Percentiles rank a stretch among this genome's conserved stretches.
Evolutionary conservation across 1,140 invertebrate genomes (phyloP).

Genomic region (Drosophila tsacasi): DNA sequence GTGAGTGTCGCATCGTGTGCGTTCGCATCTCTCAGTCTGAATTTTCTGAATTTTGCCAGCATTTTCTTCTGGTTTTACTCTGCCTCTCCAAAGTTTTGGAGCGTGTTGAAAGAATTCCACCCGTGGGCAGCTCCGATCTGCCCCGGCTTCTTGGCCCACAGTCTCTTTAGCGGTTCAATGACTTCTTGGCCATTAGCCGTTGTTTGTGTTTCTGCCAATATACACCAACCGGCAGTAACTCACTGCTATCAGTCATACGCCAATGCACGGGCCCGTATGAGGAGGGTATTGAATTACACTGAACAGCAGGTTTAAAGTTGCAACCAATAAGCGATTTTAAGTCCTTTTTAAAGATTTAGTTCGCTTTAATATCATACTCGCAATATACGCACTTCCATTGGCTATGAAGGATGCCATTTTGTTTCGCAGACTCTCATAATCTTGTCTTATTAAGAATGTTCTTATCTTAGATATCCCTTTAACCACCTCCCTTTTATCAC

Average conservation of each 20-base stretch:
- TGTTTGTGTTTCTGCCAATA: slow-evolving; percentile 46
- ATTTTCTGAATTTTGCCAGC: slow-evolving; percentile 11
- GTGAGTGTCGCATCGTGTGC: slow-evolving; percentile 36
- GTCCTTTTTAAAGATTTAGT: not conserved
- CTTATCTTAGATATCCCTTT: slow-evolving; percentile 21
- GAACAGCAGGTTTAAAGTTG: slow-evolving; percentile 28
- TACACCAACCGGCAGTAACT: slow-evolving; percentile 58
- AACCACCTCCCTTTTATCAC: slow-evolving; percentile 12
- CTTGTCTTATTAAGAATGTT: not conserved
- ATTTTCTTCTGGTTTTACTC: slow-evolving; percentile 9
- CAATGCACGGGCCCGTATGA: slow-evolving; percentile 57
- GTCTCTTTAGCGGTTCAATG: slow-evolving; percentile 64
- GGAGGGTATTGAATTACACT: slow-evolving; percentile 74
- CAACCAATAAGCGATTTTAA: not conserved
- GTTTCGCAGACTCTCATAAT: not conserved
- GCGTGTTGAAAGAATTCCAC: slow-evolving; percentile 23
- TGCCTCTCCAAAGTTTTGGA: not conserved
- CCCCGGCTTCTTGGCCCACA: slow-evolving; percentile 31
- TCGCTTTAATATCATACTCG: not conserved
- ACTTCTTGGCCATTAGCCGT: slow-evolving; percentile 63
- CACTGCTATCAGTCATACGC: slow-evolving; percentile 80
- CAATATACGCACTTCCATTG: too few species aligned
- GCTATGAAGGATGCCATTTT: not conserved
- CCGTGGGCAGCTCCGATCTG: slow-evolving; percentile 29
- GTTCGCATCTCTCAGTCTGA: slow-evolving; percentile 11